phyloP scores from a whole-genome alignment of 2,797 vertebrate genomes.

The Danio aesculapii region DNA sequence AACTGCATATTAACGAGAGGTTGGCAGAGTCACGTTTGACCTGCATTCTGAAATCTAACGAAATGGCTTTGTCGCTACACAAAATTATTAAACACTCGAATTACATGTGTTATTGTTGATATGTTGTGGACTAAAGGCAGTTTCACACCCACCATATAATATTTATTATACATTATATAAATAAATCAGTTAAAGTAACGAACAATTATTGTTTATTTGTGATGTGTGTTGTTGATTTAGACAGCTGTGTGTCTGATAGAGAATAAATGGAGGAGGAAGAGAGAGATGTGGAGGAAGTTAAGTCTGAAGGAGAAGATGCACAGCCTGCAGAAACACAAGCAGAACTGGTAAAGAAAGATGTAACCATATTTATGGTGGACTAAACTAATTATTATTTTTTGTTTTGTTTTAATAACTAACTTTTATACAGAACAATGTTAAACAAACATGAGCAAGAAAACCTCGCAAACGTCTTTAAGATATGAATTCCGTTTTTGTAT shows the following conservation, averaged over 20 bases:
- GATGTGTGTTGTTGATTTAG: not conserved
- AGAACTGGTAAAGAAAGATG: constrained; percentile 29
- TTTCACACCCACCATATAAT: not conserved
- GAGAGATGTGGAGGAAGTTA: constrained; percentile 12
- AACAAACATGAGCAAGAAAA: not conserved
- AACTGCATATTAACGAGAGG: not conserved
- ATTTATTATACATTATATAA: too few relatives aligned
- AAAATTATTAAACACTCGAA: too few relatives aligned
- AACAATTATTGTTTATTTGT: not conserved
- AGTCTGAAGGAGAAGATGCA: constrained; percentile 7
- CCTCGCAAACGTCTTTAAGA: too few relatives aligned
- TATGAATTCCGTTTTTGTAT: too few relatives aligned
- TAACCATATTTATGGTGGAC: not conserved
- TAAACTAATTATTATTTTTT: not conserved
- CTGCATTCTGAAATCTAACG: not conserved
- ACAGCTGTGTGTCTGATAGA: not conserved
- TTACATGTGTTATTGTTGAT: not conserved
- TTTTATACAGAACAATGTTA: not conserved
- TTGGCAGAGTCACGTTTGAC: not conserved
- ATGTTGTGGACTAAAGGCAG: not conserved
- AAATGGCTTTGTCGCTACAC: too few relatives aligned
- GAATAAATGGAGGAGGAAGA: constrained; percentile 53
- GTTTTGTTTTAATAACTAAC: not conserved
- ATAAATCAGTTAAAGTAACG: not conserved
- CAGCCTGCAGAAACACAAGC: not conserved